Evolutionary conservation across 2,797 vertebrate genomes (phyloP).

Genomic region (Pogonophryne albipinna): DNA sequence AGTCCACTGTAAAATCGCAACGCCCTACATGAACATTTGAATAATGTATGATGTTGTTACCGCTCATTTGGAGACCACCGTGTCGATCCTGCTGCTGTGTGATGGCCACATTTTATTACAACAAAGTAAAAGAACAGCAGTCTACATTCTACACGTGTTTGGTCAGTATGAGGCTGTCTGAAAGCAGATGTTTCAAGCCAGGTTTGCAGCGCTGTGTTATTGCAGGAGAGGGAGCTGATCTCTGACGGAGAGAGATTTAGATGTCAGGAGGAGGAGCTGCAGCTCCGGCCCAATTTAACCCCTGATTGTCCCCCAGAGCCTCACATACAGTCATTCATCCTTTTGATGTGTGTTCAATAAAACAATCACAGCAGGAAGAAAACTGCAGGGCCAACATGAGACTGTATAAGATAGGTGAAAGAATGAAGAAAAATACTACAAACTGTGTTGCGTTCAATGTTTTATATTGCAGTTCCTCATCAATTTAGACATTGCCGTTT

Average conservation of each 20-base stretch:
- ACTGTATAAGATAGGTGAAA: not conserved
- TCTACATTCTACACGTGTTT: not conserved
- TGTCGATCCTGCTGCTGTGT: not conserved
- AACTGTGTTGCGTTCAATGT: no score
- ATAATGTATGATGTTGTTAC: not conserved
- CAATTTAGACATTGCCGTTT: not conserved
- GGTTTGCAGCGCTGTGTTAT: not conserved
- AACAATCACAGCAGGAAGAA: conserved; percentile 11
- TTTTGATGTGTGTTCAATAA: conserved; percentile 17
- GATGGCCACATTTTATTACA: not conserved
- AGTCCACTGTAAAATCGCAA: not conserved
- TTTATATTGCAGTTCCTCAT: not conserved
- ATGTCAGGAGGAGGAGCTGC: conserved; percentile 7
- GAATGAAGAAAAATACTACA: not conserved
- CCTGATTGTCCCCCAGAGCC: conserved; percentile 10
- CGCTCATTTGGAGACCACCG: no score
- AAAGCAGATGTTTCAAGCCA: not conserved
- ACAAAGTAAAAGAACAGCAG: not conserved
- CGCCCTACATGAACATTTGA: not conserved
- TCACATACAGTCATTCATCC: conserved; percentile 10
- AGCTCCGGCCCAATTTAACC: not conserved
- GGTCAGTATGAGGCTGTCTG: not conserved
- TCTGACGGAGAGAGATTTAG: not conserved
- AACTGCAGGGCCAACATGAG: conserved; percentile 3
- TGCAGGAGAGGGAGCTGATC: not conserved